These are phyloP conservation scores for Oscheius sp. DNA, from an alignment of 2,888 invertebrate species.

Conservation along the genomic window DNA sequence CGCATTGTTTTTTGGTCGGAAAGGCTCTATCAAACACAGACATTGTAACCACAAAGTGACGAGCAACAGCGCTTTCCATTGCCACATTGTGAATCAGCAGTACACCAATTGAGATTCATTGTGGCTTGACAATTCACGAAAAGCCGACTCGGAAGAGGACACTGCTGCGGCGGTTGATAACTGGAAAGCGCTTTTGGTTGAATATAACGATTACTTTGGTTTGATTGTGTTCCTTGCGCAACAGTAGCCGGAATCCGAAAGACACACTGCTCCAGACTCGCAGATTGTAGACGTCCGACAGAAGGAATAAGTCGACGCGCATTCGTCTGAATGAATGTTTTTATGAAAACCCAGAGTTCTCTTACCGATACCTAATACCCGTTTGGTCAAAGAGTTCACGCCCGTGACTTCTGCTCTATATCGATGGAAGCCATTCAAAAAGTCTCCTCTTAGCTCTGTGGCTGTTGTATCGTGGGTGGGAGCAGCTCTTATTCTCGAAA, in stretches of 20 bases:
- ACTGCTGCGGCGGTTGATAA: neutral
- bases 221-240: conserved; percentile 8
- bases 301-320: conserved; percentile 23
- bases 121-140: neutral
- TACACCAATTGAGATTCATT: conserved; percentile 19
- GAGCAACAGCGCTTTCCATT: conserved; percentile 12
- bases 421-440: conserved; percentile 12
- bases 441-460: conserved; percentile 13
- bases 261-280: conserved; percentile 27
- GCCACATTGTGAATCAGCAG: conserved; percentile 15
- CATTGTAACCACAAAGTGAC: conserved; percentile 27
- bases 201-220: neutral
- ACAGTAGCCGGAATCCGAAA: conserved; percentile 19
- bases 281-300: conserved; percentile 26
- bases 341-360: neutral
- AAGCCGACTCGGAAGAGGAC: conserved; percentile 9
- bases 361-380: conserved; percentile 29
- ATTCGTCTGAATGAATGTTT: conserved; percentile 16
- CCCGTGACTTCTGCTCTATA: conserved; percentile 26
- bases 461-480: neutral
- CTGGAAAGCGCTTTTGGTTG: neutral
- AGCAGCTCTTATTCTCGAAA: conserved; percentile 40
- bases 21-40: conserved; percentile 20
- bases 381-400: conserved; percentile 19
- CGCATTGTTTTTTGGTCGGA: neutral